These are phyloP conservation scores for Phasianus colchicus DNA, from an alignment of 2,113 vertebrate genomes.

Conservation along the genomic window DNA sequence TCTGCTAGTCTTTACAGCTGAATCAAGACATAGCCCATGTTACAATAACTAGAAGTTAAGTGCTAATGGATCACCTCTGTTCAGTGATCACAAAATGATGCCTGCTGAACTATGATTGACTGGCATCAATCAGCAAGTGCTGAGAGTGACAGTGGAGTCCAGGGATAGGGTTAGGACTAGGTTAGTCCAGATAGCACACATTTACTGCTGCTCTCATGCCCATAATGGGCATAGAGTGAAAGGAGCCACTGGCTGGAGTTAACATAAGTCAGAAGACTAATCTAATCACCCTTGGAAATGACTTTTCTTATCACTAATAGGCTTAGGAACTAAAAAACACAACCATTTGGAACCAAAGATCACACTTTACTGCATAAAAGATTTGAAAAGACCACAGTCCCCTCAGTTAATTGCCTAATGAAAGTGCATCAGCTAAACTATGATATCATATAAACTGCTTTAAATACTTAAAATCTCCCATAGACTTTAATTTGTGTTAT, in stretches of 20 bases:
- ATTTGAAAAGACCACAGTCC: background rate
- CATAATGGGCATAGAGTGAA: background rate
- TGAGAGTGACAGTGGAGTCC: background rate
- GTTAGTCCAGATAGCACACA: background rate
- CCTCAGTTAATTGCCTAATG: background rate
- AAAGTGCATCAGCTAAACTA: background rate
- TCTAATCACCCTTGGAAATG: background rate
- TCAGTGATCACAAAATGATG: background rate
- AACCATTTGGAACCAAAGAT: background rate
- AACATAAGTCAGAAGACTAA: background rate
- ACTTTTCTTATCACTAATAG: background rate
- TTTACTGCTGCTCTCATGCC: background rate
- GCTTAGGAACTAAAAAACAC: background rate
- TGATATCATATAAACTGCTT: background rate
- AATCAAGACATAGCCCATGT: too few relatives aligned
- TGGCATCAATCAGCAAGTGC: background rate
- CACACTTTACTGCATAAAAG: background rate
- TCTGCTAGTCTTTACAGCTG: background rate
- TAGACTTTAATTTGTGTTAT: background rate
- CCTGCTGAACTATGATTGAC: rapidly evolving
- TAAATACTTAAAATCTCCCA: background rate
- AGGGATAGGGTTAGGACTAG: background rate
- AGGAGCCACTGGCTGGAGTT: background rate
- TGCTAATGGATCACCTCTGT: background rate
- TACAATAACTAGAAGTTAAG: background rate